Conservation (phyloP, 2,888 invertebrate species). For the Volucella inflata region DNA sequence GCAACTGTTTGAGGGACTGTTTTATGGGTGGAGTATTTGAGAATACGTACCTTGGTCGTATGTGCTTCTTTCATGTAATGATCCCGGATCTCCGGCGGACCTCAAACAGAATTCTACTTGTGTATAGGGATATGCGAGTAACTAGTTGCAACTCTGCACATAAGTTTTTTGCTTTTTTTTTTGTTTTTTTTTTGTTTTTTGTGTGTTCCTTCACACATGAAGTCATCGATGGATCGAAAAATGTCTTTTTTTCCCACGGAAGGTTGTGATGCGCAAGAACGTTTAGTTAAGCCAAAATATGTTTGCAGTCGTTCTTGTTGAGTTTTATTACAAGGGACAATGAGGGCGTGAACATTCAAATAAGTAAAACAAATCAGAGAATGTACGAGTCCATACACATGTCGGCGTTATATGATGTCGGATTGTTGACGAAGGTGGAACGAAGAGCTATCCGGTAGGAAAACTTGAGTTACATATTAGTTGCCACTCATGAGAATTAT, state of each 20-base stretch:
- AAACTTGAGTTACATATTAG: too few species aligned
- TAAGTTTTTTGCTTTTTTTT: not conserved
- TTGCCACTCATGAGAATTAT: too few species aligned
- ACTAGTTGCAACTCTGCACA: constrained; percentile 27
- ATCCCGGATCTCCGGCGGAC: constrained; percentile 76
- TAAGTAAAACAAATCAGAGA: constrained; percentile 30
- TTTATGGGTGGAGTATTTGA: constrained; percentile 74
- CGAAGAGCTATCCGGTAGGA: too few species aligned
- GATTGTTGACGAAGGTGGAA: too few species aligned
- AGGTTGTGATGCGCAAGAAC: constrained; percentile 24
- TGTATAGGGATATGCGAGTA: constrained; percentile 48
- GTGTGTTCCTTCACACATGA: constrained; percentile 49
- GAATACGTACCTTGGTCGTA: constrained; percentile 24
- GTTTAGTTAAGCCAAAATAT: constrained; percentile 39
- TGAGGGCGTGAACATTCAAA: constrained; percentile 15
- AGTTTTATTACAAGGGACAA: not conserved
- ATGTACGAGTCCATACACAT: too few species aligned
- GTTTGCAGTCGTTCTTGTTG: constrained; percentile 20
- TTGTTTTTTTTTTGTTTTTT: constrained; percentile 10
- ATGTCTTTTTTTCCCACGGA: constrained; percentile 53
- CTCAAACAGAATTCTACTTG: constrained; percentile 63
- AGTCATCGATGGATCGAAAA: constrained; percentile 37
- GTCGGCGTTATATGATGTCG: too few species aligned
- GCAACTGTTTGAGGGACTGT: constrained; percentile 75
- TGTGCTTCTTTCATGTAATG: constrained; percentile 64